Conservation (phyloP, 2,113 vertebrate species). For the Alces alces region DNA sequence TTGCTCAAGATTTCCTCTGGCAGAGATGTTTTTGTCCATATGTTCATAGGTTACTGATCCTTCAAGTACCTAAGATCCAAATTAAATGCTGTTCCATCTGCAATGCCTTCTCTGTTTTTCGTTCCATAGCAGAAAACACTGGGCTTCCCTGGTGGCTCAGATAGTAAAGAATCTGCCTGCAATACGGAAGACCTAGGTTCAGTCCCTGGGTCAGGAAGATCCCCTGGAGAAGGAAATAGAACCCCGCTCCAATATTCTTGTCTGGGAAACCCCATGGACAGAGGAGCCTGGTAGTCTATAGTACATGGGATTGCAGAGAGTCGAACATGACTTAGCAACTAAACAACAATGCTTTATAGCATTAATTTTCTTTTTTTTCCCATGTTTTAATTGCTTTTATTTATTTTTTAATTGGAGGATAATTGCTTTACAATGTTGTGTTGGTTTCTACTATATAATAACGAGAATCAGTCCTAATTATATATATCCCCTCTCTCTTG, state of each 20-base stretch:
- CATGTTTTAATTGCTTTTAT: neutral
- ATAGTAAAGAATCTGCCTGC: neutral
- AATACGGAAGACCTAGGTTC: neutral
- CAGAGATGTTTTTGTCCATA: neutral
- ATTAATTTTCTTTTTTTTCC: too few species aligned
- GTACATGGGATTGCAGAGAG: neutral
- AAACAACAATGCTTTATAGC: neutral
- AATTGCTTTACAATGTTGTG: neutral
- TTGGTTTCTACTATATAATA: neutral
- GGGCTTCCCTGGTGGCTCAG: neutral
- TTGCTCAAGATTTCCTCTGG: neutral
- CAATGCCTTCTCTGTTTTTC: neutral
- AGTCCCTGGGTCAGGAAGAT: neutral
- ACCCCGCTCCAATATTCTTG: neutral
- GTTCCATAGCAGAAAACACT: accelerated
- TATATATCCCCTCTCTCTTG: neutral
- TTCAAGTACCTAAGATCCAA: neutral
- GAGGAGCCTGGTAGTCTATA: neutral
- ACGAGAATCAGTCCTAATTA: neutral
- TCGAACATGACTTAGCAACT: accelerated
- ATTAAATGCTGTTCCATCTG: neutral
- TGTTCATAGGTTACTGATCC: neutral
- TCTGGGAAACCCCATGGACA: neutral
- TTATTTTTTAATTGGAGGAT: neutral
- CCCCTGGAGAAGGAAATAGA: neutral